phyloP scores from a whole-genome alignment of 2,797 vertebrate species.

The Liparis tanakae region DNA sequence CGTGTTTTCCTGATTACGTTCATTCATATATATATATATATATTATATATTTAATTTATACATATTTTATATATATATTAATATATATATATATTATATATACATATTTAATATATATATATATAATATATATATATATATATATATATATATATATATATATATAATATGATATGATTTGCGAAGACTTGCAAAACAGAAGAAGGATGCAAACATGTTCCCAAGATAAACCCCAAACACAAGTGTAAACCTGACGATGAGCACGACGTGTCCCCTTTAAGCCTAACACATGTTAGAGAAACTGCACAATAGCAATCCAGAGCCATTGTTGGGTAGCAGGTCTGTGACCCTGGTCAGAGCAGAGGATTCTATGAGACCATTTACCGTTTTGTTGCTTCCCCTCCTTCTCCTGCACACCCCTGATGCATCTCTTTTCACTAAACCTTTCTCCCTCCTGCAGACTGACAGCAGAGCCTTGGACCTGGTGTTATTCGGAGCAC shows the following conservation, averaged over 20 bases:
- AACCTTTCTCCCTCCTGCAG: conserved; percentile 26
- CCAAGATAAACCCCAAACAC: not conserved
- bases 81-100: too few species aligned
- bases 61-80: too few species aligned
- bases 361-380: not conserved
- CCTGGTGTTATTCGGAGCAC: conserved; percentile 64
- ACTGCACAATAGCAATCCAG: not conserved
- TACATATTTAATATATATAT: too few species aligned
- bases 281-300: not conserved
- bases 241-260: not conserved
- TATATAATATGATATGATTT: too few species aligned
- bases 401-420: conserved; percentile 13
- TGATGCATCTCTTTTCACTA: conserved; percentile 19
- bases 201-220: not conserved
- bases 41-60: too few species aligned
- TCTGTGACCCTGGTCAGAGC: not conserved
- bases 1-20: not conserved
- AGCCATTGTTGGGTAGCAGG: not conserved
- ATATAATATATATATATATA: too few species aligned
- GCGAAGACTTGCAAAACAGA: too few species aligned
- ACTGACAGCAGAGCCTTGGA: conserved; percentile 52
- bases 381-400: conserved; percentile 5
- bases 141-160: too few species aligned
- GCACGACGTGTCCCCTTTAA: not conserved
- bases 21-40: too few species aligned